Evolutionary conservation across 2,113 vertebrate species (phyloP).

Genomic region (Ceyx cyanopectus): DNA sequence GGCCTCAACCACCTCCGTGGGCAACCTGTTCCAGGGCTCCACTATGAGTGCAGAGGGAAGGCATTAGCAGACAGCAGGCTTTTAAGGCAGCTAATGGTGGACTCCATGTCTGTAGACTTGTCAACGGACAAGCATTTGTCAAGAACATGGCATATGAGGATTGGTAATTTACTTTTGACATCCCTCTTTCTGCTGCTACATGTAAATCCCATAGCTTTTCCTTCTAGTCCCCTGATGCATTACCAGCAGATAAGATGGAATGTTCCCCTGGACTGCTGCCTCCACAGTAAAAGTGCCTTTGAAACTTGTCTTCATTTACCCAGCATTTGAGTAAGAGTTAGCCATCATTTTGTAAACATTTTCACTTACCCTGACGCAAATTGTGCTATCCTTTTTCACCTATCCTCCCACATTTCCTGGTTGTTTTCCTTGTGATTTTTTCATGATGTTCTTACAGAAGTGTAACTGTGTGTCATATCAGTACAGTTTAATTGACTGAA

Average conservation of each 20-base stretch:
- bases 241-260: not conserved
- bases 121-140: not conserved
- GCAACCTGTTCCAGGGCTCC: too few species aligned
- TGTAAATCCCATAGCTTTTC: not conserved
- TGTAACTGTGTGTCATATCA: not conserved
- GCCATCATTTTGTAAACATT: not conserved
- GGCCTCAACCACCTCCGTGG: too few species aligned
- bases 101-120: not conserved
- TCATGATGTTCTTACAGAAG: not conserved
- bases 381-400: not conserved
- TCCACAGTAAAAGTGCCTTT: not conserved
- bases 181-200: not conserved
- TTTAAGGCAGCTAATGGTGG: not conserved
- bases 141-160: not conserved
- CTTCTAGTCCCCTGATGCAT: not conserved
- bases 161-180: not conserved
- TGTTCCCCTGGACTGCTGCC: not conserved
- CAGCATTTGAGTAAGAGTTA: not conserved
- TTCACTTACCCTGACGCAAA: not conserved
- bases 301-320: not conserved
- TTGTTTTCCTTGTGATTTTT: not conserved
- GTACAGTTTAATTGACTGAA: not conserved
- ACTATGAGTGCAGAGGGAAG: not conserved
- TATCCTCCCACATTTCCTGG: not conserved
- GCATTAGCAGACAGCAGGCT: not conserved